phyloP scores from a whole-genome alignment of 2,888 invertebrate genomes.

The Steromphala cineraria region DNA sequence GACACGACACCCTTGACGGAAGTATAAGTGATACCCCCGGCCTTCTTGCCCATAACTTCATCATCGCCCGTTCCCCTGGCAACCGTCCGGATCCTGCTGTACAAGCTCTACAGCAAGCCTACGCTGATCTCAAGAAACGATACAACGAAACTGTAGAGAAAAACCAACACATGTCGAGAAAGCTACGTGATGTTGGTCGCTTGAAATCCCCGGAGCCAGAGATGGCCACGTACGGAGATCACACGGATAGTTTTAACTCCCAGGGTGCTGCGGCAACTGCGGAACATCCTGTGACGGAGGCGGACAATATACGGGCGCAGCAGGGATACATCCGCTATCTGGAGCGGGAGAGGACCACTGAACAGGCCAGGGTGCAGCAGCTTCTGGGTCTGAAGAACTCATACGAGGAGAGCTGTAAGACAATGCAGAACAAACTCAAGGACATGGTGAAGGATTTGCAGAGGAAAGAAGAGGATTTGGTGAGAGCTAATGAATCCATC shows the following conservation, averaged over 20 bases:
- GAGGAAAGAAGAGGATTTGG: neutral
- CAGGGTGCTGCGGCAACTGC: neutral
- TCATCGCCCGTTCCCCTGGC: neutral
- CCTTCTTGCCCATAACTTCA: neutral
- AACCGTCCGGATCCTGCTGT: slow-evolving; percentile 35
- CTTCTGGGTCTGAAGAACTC: neutral
- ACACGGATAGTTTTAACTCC: neutral
- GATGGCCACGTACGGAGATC: neutral
- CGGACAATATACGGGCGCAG: neutral
- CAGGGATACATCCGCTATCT: neutral
- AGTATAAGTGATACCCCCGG: neutral
- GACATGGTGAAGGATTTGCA: neutral
- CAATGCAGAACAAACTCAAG: neutral
- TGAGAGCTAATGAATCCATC: neutral
- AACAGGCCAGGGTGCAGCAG: neutral
- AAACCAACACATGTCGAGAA: neutral
- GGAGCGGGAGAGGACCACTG: neutral
- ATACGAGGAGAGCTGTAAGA: neutral
- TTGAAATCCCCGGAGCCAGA: neutral
- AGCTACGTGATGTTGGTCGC: neutral
- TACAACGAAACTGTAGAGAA: slow-evolving; percentile 38
- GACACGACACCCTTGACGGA: neutral
- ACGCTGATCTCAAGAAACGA: slow-evolving; percentile 50
- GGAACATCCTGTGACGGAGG: neutral
- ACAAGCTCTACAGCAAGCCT: slow-evolving; percentile 56